Base-by-base conservation (phyloP, 2,113 vertebrate species). In the Phylloscopus trochiloides region DNA sequence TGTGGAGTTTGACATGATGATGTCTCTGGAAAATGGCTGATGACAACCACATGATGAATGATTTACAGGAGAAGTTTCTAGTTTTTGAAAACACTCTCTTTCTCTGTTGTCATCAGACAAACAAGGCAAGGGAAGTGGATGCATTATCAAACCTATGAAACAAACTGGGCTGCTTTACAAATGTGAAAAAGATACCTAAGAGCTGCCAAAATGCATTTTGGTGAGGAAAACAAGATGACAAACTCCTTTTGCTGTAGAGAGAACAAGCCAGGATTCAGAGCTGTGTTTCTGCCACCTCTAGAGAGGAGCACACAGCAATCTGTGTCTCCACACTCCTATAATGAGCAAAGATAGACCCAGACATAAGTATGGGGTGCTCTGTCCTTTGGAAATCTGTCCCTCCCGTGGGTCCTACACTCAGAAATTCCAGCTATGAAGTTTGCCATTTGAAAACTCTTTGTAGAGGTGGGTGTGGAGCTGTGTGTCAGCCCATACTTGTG, bases 141-240 rank as follows among this genome's bases (percentile, higher is more conserved):
- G 50, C 62, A 14, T 58, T 85, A 65, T 36, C 57, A 68, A 34
- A 42, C 9, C 66, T n/a, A 5, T 47, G 62, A 90, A 90, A 61
- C 40, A 57, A 75, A 55, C 38, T 52, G 65, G 57, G 81, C 81
- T 91, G 77, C 74, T 90, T 94, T 92, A 91, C 77, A 82, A 82
- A 43, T 38, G 24, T 22, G 58, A 83, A 77, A 70, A 70, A 67
- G 73, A 76, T 16, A 72, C 18, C 66, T 28, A 76, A 52, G 24
- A 22, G 36, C 34, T 95, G 80, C 73, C 89, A 96, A 61, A 92
- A 75, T 31, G 34, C 24, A 6, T 85, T 90, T 87, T 79, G 73
- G 28, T 90, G 61, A 82, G 58, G 70, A 91, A 88, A 95, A 45
- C 36, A 91, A 54, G 32, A 62, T 2, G 10, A 65, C 12, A 82